Evolutionary conservation across 30 jellyfish, hydroid and myxozoan genomes (phyloP), one percentile per base, ranked within the genome.

Genomic region (Phacellophora camtschatica): DNA sequence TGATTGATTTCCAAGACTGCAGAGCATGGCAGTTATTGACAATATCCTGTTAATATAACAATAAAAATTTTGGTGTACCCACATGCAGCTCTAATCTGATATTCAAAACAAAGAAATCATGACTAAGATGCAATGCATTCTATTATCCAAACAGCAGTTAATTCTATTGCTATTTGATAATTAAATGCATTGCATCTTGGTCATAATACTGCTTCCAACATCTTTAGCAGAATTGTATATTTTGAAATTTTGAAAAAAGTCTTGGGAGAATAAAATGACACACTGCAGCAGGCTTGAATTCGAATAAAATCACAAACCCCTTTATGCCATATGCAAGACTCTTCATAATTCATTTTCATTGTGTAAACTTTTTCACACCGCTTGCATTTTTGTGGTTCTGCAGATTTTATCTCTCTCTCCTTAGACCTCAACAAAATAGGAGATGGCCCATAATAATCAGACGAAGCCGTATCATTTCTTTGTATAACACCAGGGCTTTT

Each of bases 321-420:
- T 73, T 73, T 53, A 39, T 73, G 86, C 86, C 86, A 73, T 16
- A 7, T 27, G 35, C 86, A 73, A 1, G 86, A 34, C 24, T 31
- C 86, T 29, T 53, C 56, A 33, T 73, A 74, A 67, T 73, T 73
- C 0, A 43, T 25, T 27, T 65, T 19, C n/a, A 57, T 31, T 11
- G 86, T 50, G 22, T 73, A 73, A n/a, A 33, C 51, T 51, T 73
- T 49, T 10, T 46, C 19, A 67, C 86, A 73, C 23, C 75, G 51
- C 56, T 53, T 73, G 8, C 86, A 73, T n/a, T 24, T 45, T 28
- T 53, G 86, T 20, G 59, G 61, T 22, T 73, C 86, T 7, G 86
- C 86, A 28, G 86, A 51, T 13, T 64, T 29, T 1, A 71, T 32
- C 37, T 51, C n/a, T 62, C 71, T 53, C 15, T 73, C 74, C 20